A percentile compares a stretch with the other conserved stretches of the same genome.
These are phyloP conservation scores for Cladopsammia gracilis DNA, from an alignment of 64 coral and sea anemone genomes.

Conservation along the genomic window DNA sequence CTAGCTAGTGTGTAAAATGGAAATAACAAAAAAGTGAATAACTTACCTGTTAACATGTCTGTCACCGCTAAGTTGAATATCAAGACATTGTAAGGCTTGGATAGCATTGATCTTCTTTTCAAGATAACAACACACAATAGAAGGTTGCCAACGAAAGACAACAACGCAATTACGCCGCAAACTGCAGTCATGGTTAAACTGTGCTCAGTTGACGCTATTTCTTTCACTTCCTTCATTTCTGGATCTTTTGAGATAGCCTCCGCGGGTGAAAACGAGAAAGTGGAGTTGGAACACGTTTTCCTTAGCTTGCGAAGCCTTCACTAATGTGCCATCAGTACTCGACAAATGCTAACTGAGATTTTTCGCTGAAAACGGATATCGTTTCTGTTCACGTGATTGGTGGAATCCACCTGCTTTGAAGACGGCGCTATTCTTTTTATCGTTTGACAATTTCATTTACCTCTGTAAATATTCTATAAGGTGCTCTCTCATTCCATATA, in stretches of 20 bases:
- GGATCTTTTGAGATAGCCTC: background rate
- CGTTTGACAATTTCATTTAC: background rate
- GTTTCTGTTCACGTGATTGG: background rate
- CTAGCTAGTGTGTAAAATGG: too few species aligned
- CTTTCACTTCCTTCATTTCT: background rate
- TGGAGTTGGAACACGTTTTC: background rate
- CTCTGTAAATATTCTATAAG: background rate
- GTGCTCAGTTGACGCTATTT: background rate
- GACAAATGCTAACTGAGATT: background rate
- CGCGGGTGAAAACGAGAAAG: background rate
- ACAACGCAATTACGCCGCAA: background rate
- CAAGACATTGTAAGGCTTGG: constrained; percentile 22
- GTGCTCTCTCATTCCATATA: background rate
- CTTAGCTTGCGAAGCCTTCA: background rate
- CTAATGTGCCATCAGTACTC: background rate
- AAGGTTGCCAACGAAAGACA: background rate
- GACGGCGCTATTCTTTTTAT: background rate
- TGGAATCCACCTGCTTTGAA: background rate
- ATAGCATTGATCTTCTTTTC: constrained; percentile 19
- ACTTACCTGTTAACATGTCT: constrained; percentile 45
- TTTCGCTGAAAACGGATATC: background rate
- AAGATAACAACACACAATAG: constrained; percentile 28
- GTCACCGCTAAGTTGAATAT: constrained; percentile 38
- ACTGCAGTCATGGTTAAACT: background rate
- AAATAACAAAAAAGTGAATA: background rate